These are phyloP conservation scores for Caenorhabditis imperialis DNA, from an alignment of 2,888 invertebrate species.

Conservation along the genomic window DNA sequence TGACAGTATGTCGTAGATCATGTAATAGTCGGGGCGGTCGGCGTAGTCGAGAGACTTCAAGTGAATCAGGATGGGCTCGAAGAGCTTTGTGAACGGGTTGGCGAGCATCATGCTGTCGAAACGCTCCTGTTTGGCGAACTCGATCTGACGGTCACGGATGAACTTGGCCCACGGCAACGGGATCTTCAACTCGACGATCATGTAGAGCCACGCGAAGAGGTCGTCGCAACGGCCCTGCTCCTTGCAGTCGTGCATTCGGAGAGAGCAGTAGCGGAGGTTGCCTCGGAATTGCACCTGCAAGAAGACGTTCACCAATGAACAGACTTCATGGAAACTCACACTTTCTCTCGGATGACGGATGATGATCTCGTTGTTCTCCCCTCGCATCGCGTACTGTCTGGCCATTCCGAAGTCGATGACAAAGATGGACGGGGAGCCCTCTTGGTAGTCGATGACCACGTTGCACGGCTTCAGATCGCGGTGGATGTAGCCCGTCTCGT, in stretches of 20 bases:
- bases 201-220: conserved; percentile 43
- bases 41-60: conserved; percentile 22
- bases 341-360: conserved; percentile 39
- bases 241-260: conserved; percentile 34
- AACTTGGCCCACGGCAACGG: conserved; percentile 36
- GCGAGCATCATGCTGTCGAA: conserved; percentile 18
- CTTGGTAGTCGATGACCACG: conserved; percentile 37
- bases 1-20: conserved; percentile 29
- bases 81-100: conserved; percentile 11
- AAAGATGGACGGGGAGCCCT: conserved; percentile 31
- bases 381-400: conserved; percentile 20
- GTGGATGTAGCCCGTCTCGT: conserved; percentile 52
- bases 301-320: neutral
- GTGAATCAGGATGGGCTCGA: conserved; percentile 39
- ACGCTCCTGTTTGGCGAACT: conserved; percentile 20
- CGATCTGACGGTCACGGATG: conserved; percentile 28
- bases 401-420: conserved; percentile 56
- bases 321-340: neutral
- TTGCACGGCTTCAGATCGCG: conserved; percentile 58
- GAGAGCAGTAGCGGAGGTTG: conserved; percentile 35
- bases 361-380: conserved; percentile 1
- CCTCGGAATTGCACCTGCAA: conserved; percentile 42
- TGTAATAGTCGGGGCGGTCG: conserved; percentile 49
- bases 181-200: conserved; percentile 40
- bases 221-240: conserved; percentile 41